These are phyloP conservation scores for Tetragnatha montana DNA, from an alignment of 2,888 invertebrate species.

Conservation along the genomic window DNA sequence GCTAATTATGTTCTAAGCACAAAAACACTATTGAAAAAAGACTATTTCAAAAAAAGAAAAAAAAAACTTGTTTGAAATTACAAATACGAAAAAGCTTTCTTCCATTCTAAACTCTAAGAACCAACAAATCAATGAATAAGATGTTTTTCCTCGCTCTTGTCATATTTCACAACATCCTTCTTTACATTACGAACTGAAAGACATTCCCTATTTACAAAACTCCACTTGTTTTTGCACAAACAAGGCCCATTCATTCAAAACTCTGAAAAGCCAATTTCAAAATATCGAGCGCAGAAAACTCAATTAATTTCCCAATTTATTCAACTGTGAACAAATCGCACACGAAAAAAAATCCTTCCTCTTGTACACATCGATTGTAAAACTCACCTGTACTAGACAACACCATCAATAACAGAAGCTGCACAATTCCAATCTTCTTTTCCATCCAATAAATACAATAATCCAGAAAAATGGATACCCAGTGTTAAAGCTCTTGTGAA, in stretches of 20 bases:
- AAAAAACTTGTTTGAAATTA: no score
- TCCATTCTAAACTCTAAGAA: background rate
- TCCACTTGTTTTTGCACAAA: background rate
- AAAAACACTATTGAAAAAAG: no score
- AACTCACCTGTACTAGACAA: background rate
- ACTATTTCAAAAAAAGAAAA: no score
- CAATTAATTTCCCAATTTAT: background rate
- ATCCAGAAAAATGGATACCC: background rate
- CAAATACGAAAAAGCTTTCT: no score
- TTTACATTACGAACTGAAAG: conserved; percentile 3
- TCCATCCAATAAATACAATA: background rate
- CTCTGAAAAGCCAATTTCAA: background rate
- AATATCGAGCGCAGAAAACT: background rate
- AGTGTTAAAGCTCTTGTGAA: background rate
- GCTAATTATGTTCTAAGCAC: no score
- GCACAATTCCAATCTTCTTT: background rate
- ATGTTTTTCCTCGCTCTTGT: background rate
- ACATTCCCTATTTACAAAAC: background rate
- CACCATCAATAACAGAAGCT: background rate
- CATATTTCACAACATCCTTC: background rate
- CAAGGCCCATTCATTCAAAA: no score
- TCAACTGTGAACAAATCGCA: background rate
- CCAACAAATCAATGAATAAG: background rate
- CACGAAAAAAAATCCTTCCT: background rate
- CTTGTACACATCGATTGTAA: background rate